Conservation (phyloP, 2,113 vertebrate species). For the Muntiacus muntjak region DNA sequence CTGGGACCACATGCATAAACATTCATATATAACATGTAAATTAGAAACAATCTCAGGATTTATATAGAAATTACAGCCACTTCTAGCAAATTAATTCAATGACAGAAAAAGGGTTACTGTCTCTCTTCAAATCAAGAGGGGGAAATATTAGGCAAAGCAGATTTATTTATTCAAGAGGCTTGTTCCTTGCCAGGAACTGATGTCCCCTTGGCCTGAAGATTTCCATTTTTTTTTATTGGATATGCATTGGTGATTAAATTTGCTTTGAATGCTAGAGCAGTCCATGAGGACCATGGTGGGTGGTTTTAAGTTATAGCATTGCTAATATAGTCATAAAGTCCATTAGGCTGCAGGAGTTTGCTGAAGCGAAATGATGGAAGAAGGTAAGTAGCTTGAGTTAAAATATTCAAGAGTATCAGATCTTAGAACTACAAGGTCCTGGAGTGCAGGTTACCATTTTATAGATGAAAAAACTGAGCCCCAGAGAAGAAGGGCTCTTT, state of each 20-base stretch:
- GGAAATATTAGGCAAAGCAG: slow-evolving; percentile 80
- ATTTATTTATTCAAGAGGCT: slow-evolving; percentile 82
- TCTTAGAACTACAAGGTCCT: not conserved
- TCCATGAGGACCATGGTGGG: slow-evolving; percentile 71
- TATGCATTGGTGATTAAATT: slow-evolving; percentile 75
- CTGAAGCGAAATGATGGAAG: slow-evolving; percentile 70
- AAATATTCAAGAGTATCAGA: slow-evolving; percentile 43
- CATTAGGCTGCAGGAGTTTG: slow-evolving; percentile 57
- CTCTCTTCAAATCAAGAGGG: slow-evolving; percentile 82
- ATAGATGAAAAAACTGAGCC: slow-evolving; percentile 45
- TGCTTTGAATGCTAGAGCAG: slow-evolving; percentile 76
- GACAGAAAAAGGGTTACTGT: slow-evolving; percentile 82
- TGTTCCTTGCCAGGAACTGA: slow-evolving; percentile 53
- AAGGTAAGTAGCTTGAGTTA: slow-evolving; percentile 33
- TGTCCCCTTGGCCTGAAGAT: slow-evolving; percentile 72
- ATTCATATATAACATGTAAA: slow-evolving; percentile 82
- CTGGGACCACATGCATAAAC: slow-evolving; percentile 79
- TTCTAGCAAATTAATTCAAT: slow-evolving; percentile 85
- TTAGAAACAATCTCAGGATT: slow-evolving; percentile 85
- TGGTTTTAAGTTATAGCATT: slow-evolving; percentile 59
- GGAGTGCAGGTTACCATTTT: not conserved
- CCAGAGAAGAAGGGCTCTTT: not conserved
- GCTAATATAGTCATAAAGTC: slow-evolving; percentile 70
- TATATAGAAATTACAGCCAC: slow-evolving; percentile 83
- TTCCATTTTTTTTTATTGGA: slow-evolving; percentile 73